Evolutionary conservation across 2,113 vertebrate genomes (phyloP).

Genomic region (Microcebus murinus): DNA sequence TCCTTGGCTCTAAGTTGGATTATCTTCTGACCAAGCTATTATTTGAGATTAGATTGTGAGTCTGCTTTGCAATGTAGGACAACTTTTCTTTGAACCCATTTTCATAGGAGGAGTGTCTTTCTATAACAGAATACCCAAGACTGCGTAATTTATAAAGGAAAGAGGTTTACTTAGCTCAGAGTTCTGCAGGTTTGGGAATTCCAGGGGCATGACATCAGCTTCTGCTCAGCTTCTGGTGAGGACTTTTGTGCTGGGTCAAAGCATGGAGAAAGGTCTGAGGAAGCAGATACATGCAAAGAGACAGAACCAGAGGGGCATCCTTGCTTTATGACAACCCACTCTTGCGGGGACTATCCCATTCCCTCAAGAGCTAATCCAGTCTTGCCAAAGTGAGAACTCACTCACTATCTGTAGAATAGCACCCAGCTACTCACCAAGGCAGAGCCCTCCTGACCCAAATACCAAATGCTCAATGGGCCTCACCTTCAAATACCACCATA

Average conservation of each 20-base stretch:
- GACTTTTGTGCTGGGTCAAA: background rate
- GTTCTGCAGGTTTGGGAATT: background rate
- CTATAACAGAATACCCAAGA: background rate
- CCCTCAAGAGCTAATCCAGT: background rate
- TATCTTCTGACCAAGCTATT: conserved; percentile 1
- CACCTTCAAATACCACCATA: background rate
- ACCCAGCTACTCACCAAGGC: background rate
- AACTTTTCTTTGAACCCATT: conserved; percentile 37
- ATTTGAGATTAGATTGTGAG: conserved; percentile 36
- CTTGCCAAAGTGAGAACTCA: background rate
- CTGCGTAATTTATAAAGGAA: background rate
- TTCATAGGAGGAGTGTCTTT: background rate
- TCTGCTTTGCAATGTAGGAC: background rate
- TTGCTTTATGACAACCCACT: background rate
- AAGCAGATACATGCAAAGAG: background rate
- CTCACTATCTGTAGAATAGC: background rate
- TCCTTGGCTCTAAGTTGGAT: conserved; percentile 41
- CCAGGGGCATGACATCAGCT: background rate
- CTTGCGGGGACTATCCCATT: background rate
- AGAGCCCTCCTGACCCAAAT: background rate
- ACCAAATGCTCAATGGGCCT: background rate
- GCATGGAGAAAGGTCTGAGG: background rate
- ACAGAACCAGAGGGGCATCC: background rate
- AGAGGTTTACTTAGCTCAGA: background rate
- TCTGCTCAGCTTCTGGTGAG: background rate